phyloP scores from a whole-genome alignment of 2,797 vertebrate genomes.

The Sphenodon punctatus region DNA sequence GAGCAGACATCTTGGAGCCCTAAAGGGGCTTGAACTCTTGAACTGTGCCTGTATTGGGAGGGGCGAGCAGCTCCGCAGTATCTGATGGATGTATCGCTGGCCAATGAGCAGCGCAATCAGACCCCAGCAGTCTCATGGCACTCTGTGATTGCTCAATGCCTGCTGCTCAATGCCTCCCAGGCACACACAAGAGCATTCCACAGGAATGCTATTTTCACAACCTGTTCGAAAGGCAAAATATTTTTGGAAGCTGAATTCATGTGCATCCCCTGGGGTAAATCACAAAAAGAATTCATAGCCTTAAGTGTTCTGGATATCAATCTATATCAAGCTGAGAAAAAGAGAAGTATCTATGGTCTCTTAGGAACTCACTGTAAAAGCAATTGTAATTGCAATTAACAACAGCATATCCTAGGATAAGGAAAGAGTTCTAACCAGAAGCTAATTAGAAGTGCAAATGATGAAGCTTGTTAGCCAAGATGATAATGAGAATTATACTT shows the following conservation, averaged over 20 bases:
- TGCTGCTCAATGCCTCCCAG: background rate
- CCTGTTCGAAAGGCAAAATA: constrained; percentile 30
- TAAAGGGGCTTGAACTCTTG: no score
- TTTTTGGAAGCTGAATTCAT: background rate
- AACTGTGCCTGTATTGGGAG: no score
- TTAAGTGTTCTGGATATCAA: constrained; percentile 13
- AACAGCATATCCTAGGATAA: constrained; percentile 39
- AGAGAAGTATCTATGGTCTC: constrained; percentile 37
- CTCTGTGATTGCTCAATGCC: no score
- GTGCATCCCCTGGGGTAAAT: background rate
- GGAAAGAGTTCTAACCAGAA: constrained; percentile 59
- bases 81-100: no score
- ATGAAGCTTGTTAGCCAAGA: constrained; percentile 67
- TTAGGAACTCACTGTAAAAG: constrained; percentile 47
- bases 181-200: constrained; percentile 49
- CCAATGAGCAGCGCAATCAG: no score
- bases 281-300: background rate
- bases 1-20: no score
- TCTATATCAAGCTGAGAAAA: constrained; percentile 11
- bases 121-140: no score
- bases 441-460: constrained; percentile 72
- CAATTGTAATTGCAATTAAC: constrained; percentile 63
- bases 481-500: constrained; percentile 70
- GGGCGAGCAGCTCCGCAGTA: no score
- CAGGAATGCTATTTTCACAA: constrained; percentile 3